A percentile compares a stretch with the other conserved stretches of the same genome.
Conservation (phyloP, 2,113 vertebrate species). For the Mastomys natalensis region DNA sequence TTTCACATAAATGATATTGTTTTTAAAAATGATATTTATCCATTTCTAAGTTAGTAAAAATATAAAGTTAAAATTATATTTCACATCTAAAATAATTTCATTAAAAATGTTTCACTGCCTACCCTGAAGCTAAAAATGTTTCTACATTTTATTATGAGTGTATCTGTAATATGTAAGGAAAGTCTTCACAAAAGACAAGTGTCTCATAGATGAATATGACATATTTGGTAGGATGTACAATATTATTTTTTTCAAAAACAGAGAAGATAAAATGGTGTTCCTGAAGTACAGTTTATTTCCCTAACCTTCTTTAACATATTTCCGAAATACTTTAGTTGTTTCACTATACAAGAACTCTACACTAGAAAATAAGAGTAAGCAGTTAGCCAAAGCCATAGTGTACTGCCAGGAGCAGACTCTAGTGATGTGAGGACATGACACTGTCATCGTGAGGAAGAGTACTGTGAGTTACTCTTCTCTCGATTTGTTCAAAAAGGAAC, state of each 20-base stretch:
- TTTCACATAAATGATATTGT: slow-evolving; percentile 74
- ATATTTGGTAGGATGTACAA: not conserved
- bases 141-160: not conserved
- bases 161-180: not conserved
- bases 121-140: not conserved
- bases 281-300: not conserved
- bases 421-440: not conserved
- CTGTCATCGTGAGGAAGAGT: not conserved
- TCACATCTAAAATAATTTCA: slow-evolving; percentile 14
- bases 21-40: not conserved
- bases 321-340: not conserved
- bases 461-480: not conserved
- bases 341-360: not conserved
- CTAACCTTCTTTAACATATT: not conserved
- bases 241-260: not conserved
- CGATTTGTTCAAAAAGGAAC: too few relatives aligned
- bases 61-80: not conserved
- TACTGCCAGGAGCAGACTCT: not conserved
- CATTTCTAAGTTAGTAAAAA: not conserved
- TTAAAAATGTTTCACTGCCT: slow-evolving; percentile 25
- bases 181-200: not conserved
- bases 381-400: not conserved
- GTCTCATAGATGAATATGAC: not conserved
- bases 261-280: not conserved
- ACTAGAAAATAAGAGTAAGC: not conserved